Evolutionary conservation across 2,888 invertebrate genomes (phyloP).

Genomic region (Lumbricus terrestris): DNA sequence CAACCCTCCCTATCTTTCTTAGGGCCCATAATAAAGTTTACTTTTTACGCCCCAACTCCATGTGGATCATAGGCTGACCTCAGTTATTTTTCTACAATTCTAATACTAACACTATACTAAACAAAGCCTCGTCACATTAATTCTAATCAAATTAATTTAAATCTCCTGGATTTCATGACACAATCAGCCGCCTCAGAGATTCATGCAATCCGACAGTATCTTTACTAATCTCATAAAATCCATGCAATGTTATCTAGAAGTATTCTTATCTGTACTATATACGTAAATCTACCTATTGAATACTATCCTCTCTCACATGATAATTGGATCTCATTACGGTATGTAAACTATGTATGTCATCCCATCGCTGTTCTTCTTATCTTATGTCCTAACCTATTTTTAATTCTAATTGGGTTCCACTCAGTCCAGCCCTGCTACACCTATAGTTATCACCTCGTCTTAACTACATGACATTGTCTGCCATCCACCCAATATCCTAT

Average conservation of each 20-base stretch:
- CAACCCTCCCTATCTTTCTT: too few relatives aligned
- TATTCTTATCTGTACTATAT: background rate
- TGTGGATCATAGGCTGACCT: too few relatives aligned
- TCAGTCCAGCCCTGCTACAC: background rate
- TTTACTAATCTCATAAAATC: too few relatives aligned
- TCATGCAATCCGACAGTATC: background rate
- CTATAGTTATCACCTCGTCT: background rate
- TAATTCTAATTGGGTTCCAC: background rate
- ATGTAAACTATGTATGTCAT: background rate
- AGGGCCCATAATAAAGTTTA: too few relatives aligned
- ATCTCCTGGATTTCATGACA: background rate
- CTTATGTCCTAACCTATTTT: background rate
- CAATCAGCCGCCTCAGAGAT: background rate
- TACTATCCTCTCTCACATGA: background rate
- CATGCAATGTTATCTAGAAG: too few relatives aligned
- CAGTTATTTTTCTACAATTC: too few relatives aligned
- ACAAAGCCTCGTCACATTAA: background rate
- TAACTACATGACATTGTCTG: too few relatives aligned
- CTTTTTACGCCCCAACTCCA: too few relatives aligned
- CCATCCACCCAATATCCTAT: too few relatives aligned
- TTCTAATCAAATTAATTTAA: background rate
- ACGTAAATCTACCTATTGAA: too few relatives aligned
- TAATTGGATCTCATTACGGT: background rate
- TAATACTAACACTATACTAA: background rate
- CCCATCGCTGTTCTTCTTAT: background rate